These are phyloP conservation scores for Limnephilus marmoratus DNA, from an alignment of 2,888 invertebrate genomes.

Conservation along the genomic window DNA sequence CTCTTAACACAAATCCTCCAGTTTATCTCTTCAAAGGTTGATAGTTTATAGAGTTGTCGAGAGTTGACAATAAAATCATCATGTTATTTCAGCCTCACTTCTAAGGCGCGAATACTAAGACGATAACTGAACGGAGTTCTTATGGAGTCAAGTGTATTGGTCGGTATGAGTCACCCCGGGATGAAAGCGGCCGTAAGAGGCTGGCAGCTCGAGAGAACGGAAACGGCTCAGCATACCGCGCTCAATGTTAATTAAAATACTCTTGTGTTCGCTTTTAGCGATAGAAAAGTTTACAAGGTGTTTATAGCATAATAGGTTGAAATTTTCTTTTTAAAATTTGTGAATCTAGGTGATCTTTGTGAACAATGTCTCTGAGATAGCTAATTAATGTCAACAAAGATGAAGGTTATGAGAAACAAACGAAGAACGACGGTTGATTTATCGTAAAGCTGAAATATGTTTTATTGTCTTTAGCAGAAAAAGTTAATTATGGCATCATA, in stretches of 20 bases:
- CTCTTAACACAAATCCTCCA: too few relatives aligned
- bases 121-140: neutral
- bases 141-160: conserved; percentile 18
- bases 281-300: neutral
- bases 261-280: neutral
- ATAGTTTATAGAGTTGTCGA: neutral
- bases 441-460: too few relatives aligned
- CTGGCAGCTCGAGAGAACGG: conserved; percentile 5
- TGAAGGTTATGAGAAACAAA: too few relatives aligned
- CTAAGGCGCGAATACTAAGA: neutral
- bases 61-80: neutral
- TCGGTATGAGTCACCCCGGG: neutral
- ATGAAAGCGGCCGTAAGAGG: conserved; percentile 40
- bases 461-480: neutral
- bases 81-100: neutral
- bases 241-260: neutral
- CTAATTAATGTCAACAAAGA: too few relatives aligned
- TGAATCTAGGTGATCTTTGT: neutral
- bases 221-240: conserved; percentile 25
- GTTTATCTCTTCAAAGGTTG: too few relatives aligned
- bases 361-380: too few relatives aligned
- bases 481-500: too few relatives aligned
- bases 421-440: too few relatives aligned
- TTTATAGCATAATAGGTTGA: neutral
- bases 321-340: neutral